A percentile compares a stretch with the other conserved stretches of the same genome.
phyloP scores from a whole-genome alignment of 92 coral and sea anemone species.

The Heteractis magnifica region DNA sequence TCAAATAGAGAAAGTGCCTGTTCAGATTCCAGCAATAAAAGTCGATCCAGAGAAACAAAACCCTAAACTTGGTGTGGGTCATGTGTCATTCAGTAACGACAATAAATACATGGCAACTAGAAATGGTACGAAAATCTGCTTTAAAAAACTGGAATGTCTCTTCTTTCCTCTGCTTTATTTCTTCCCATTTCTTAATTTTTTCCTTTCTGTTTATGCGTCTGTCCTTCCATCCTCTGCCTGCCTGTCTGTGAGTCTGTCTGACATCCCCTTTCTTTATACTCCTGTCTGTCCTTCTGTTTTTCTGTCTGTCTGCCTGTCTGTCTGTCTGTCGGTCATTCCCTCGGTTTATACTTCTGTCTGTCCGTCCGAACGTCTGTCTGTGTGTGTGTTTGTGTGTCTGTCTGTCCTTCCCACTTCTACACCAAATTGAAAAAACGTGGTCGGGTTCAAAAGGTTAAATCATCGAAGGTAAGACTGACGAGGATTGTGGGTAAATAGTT shows the following conservation, averaged over 20 bases:
- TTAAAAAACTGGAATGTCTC: background rate
- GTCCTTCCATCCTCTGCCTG: background rate
- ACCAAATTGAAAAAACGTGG: too few relatives aligned
- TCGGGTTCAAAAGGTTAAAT: too few relatives aligned
- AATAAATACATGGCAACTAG: slow-evolving; percentile 87
- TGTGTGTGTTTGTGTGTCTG: too few relatives aligned
- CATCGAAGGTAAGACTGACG: too few relatives aligned
- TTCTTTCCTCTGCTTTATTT: background rate
- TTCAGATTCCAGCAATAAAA: slow-evolving; percentile 77
- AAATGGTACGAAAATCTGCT: slow-evolving; percentile 59
- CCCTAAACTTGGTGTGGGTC: slow-evolving; percentile 89
- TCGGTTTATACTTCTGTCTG: background rate
- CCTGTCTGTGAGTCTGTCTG: background rate
- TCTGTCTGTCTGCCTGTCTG: too few relatives aligned
- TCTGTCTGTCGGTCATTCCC: too few relatives aligned
- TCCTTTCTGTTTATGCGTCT: background rate
- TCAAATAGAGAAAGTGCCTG: slow-evolving; percentile 80
- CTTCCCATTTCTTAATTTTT: background rate
- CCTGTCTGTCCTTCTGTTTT: background rate
- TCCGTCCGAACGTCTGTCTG: background rate
- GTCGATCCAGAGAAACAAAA: slow-evolving; percentile 94
- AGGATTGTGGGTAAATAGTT: too few relatives aligned
- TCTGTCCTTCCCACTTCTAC: background rate
- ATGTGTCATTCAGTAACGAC: slow-evolving; percentile 80
- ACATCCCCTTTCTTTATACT: background rate